phyloP scores from a whole-genome alignment of 2,113 vertebrate genomes.

The Pterocles gutturalis region DNA sequence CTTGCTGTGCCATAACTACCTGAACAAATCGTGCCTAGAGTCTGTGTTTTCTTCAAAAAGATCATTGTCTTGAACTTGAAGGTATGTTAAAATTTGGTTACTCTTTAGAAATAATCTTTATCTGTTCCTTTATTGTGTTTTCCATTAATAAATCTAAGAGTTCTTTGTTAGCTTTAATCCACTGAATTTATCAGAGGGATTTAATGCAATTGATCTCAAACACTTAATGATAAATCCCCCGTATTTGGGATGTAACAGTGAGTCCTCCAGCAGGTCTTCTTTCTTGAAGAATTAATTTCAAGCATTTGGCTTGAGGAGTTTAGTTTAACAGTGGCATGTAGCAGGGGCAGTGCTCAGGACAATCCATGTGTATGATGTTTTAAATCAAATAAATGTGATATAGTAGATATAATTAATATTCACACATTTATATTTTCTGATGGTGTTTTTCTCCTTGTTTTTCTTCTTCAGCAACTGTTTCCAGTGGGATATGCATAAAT shows the following conservation, averaged over 20 bases:
- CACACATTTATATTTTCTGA: not conserved
- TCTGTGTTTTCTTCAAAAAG: not conserved
- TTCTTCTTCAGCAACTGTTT: not conserved
- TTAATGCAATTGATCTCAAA: not conserved
- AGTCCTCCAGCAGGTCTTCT: not conserved
- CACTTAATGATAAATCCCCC: not conserved
- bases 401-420: not conserved
- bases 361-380: not conserved
- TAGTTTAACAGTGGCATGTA: not conserved
- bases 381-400: not conserved
- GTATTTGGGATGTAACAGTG: not conserved
- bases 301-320: not conserved
- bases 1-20: not conserved
- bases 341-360: not conserved
- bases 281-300: not conserved
- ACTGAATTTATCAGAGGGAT: not conserved
- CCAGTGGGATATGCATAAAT: not conserved
- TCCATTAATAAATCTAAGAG: not conserved
- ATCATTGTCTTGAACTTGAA: not conserved
- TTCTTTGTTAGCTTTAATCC: not conserved
- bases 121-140: not conserved
- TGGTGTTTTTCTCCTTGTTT: not conserved
- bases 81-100: not conserved
- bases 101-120: not conserved
- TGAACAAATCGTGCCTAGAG: not conserved